These are phyloP conservation scores for Aspidoscelis tigris DNA, from an alignment of 2,113 vertebrate genomes.

Conservation along the genomic window DNA sequence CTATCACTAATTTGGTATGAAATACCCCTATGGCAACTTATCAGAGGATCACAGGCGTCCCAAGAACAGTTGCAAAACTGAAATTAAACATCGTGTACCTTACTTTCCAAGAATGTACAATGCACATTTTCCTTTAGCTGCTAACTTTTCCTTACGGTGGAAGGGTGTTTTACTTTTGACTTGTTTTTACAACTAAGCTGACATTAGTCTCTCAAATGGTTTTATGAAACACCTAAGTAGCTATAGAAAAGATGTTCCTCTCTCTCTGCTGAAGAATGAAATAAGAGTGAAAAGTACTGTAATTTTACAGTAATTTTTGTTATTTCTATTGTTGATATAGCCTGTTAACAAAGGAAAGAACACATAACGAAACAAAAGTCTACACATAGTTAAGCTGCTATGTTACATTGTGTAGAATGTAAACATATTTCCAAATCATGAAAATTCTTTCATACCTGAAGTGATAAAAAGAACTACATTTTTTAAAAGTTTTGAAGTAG, in stretches of 20 bases:
- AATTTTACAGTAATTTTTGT: slow-evolving; percentile 28
- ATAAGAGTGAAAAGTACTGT: slow-evolving; percentile 43
- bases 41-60: slow-evolving; percentile 1
- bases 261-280: slow-evolving; percentile 26
- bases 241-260: neutral
- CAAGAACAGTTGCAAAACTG: neutral
- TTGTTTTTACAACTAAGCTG: slow-evolving; percentile 51
- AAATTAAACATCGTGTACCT: slow-evolving; percentile 17
- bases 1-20: slow-evolving; percentile 7
- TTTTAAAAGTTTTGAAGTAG: rapidly evolving
- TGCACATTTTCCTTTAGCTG: slow-evolving; percentile 36
- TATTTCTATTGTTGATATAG: slow-evolving; percentile 49
- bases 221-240: neutral
- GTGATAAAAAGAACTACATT: neutral
- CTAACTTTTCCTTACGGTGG: slow-evolving; percentile 28
- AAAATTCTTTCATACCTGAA: neutral
- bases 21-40: slow-evolving; percentile 23
- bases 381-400: slow-evolving; percentile 5
- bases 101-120: slow-evolving; percentile 55
- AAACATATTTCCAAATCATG: slow-evolving; percentile 25
- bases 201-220: slow-evolving; percentile 39
- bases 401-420: neutral
- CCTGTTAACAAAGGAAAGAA: slow-evolving; percentile 29
- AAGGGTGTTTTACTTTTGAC: slow-evolving; percentile 36
- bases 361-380: neutral